These are phyloP conservation scores for Coilia nasus DNA, from an alignment of 2,797 vertebrate species.

Conservation along the genomic window DNA sequence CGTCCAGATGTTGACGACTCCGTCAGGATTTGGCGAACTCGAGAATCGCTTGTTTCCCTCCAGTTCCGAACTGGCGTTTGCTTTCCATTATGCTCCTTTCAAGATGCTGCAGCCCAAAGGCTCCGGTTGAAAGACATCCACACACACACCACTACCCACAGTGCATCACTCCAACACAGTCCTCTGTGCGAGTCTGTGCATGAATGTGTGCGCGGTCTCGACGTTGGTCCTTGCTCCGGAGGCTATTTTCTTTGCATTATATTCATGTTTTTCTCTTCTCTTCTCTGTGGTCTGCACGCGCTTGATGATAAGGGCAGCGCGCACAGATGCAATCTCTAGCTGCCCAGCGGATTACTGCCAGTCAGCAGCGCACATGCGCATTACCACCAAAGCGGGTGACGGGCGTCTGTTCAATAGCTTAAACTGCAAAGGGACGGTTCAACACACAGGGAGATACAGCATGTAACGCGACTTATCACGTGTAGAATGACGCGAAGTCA, in stretches of 20 bases:
- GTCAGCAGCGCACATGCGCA: slow-evolving; percentile 78
- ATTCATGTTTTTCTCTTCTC: slow-evolving; percentile 1
- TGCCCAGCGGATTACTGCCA: slow-evolving; percentile 73
- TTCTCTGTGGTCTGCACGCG: slow-evolving; percentile 51
- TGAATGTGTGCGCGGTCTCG: slow-evolving; percentile 24
- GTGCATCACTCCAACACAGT: slow-evolving; percentile 41
- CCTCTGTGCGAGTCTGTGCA: slow-evolving; percentile 29
- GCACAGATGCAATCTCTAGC: slow-evolving; percentile 68
- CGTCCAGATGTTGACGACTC: slow-evolving; percentile 27
- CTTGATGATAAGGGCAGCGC: slow-evolving; percentile 55
- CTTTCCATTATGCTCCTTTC: slow-evolving; percentile 52
- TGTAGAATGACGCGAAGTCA: not conserved
- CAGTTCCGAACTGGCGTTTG: slow-evolving; percentile 53
- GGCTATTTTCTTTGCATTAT: slow-evolving; percentile 4
- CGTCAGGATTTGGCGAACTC: not conserved
- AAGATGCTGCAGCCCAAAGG: slow-evolving; percentile 54
- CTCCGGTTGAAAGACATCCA: slow-evolving; percentile 54
- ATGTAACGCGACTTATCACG: not conserved
- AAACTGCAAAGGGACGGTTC: slow-evolving; percentile 37
- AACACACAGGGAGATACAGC: not conserved
- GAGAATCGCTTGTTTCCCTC: slow-evolving; percentile 44
- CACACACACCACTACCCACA: slow-evolving; percentile 39
- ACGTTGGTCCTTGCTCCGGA: not conserved
- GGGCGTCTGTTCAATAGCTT: slow-evolving; percentile 68
- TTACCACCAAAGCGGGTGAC: slow-evolving; percentile 30